phyloP scores from a whole-genome alignment of 1,140 invertebrate species.

The Leucophenga varia region DNA sequence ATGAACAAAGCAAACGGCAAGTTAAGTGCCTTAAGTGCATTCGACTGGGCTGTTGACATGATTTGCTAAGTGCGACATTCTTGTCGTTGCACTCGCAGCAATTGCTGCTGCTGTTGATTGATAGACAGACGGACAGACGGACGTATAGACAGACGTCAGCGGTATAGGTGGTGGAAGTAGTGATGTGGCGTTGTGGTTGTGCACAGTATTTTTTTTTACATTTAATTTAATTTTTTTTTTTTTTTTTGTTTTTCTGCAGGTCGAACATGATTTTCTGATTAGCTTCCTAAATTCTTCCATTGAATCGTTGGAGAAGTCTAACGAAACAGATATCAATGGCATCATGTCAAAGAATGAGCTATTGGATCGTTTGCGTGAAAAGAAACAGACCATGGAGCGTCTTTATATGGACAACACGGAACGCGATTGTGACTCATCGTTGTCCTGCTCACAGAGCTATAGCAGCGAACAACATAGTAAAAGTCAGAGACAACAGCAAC shows the following conservation, averaged over 20 bases:
- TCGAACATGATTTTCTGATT: slow-evolving; percentile 69
- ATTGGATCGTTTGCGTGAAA: slow-evolving; percentile 64
- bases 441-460: slow-evolving; percentile 48
- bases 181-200: too few relatives aligned
- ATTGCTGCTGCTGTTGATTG: too few relatives aligned
- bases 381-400: slow-evolving; percentile 60
- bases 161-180: too few relatives aligned
- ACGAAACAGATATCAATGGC: slow-evolving; percentile 58
- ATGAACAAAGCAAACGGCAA: background rate
- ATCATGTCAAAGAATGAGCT: slow-evolving; percentile 64
- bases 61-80: too few relatives aligned
- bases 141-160: too few relatives aligned
- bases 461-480: slow-evolving; percentile 39
- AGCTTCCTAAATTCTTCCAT: slow-evolving; percentile 72
- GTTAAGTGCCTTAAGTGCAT: background rate
- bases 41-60: too few relatives aligned
- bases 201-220: too few relatives aligned
- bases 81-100: too few relatives aligned
- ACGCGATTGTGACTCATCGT: slow-evolving; percentile 45
- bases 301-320: slow-evolving; percentile 60
- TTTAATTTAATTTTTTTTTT: too few relatives aligned
- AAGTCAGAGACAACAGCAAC: slow-evolving; percentile 30
- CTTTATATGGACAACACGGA: slow-evolving; percentile 49
- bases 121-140: too few relatives aligned
- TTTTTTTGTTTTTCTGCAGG: slow-evolving; percentile 51